phyloP scores from a whole-genome alignment of 1,140 invertebrate genomes.

The Drosophila varians region DNA sequence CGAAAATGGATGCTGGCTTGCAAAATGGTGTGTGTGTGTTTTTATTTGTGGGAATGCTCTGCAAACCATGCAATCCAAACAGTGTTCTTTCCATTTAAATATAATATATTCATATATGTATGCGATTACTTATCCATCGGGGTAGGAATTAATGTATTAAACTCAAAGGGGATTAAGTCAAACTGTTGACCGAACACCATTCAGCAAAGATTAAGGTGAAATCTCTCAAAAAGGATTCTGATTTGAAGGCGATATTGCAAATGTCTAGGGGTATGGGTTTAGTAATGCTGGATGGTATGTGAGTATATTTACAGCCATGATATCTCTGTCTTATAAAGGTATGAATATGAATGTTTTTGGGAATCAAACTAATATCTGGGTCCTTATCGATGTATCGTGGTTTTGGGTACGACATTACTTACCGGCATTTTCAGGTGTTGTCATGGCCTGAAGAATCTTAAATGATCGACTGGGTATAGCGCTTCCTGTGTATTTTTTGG shows the following conservation, averaged over 20 bases:
- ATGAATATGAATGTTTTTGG: conserved; percentile 11
- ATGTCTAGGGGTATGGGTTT: conserved; percentile 22
- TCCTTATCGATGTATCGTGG: background rate
- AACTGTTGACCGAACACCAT: conserved; percentile 32
- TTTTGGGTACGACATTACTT: conserved; percentile 43
- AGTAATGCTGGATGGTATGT: conserved; percentile 35
- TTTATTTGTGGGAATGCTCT: conserved; percentile 4
- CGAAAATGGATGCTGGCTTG: conserved; percentile 15
- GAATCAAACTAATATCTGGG: conserved; percentile 11
- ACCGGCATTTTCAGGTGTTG: conserved; percentile 86
- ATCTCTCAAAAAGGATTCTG: conserved; percentile 61
- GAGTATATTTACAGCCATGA: conserved; percentile 54
- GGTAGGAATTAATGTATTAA: conserved; percentile 33
- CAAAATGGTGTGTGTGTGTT: conserved; percentile 9
- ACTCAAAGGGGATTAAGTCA: conserved; percentile 42
- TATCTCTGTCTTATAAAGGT: conserved; percentile 5
- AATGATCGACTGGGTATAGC: conserved; percentile 94
- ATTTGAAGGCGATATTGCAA: conserved; percentile 33
- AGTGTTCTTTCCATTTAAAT: conserved; percentile 8
- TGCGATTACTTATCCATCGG: conserved; percentile 16
- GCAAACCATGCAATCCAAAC: conserved; percentile 23
- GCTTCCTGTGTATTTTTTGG: conserved; percentile 91
- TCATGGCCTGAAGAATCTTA: conserved; percentile 93
- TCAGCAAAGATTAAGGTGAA: conserved; percentile 70
- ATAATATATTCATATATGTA: conserved; percentile 1